These are phyloP conservation scores for Australoheros facetus DNA, from an alignment of 2,797 vertebrate genomes.

Conservation along the genomic window DNA sequence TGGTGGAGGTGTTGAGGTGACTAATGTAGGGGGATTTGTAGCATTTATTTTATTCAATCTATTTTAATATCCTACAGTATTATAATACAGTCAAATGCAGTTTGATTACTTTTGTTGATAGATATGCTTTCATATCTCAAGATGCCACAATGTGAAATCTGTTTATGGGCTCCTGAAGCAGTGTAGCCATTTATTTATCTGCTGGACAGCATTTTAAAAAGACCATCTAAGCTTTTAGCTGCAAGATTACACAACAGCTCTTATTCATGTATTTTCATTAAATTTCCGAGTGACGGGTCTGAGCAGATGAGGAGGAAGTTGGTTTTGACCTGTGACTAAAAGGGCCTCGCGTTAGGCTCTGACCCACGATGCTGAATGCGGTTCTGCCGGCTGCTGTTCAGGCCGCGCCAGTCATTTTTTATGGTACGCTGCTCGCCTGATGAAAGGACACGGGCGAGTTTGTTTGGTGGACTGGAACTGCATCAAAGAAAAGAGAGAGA, in stretches of 20 bases:
- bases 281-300: background rate
- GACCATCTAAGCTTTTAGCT: background rate
- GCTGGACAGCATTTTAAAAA: background rate
- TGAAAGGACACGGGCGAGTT: slow-evolving; percentile 56
- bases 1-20: background rate
- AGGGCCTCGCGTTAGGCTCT: slow-evolving; percentile 1
- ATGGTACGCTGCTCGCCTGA: slow-evolving; percentile 41
- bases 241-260: background rate
- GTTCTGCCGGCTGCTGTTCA: slow-evolving; percentile 14
- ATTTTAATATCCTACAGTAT: background rate
- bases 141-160: background rate
- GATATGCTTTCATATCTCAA: background rate
- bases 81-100: background rate
- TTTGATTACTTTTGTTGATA: background rate
- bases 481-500: slow-evolving; percentile 62
- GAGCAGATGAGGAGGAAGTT: background rate
- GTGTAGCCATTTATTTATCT: accelerated
- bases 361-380: slow-evolving; percentile 21
- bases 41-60: background rate
- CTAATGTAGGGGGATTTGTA: background rate
- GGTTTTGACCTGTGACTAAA: slow-evolving; percentile 22
- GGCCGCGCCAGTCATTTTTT: slow-evolving; percentile 37
- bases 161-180: background rate
- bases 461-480: slow-evolving; percentile 61
- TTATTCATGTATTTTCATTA: background rate